These are phyloP conservation scores for Lepetodrilus schrolli DNA, from an alignment of 2,888 invertebrate genomes.

Conservation along the genomic window DNA sequence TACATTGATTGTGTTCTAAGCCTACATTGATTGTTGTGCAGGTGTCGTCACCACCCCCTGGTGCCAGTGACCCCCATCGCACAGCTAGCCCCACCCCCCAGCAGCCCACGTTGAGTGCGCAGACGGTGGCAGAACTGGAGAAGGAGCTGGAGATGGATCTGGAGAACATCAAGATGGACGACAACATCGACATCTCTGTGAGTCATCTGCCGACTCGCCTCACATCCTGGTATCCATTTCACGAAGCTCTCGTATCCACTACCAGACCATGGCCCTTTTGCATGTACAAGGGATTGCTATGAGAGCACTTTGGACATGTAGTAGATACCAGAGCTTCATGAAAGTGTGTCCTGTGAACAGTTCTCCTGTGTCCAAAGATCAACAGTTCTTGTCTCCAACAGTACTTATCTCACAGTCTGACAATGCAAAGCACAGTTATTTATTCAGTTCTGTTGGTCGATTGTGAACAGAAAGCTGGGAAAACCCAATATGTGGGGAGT, in stretches of 20 bases:
- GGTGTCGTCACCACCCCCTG: constrained; percentile 27
- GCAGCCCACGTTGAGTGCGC: not conserved
- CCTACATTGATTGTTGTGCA: too few relatives aligned
- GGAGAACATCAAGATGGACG: constrained; percentile 87
- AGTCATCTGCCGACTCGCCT: too few relatives aligned
- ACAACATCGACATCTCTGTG: constrained; percentile 85
- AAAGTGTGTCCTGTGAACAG: too few relatives aligned
- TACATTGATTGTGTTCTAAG: too few relatives aligned
- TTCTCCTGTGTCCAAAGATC: too few relatives aligned
- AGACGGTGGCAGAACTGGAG: constrained; percentile 72
- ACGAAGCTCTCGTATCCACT: not conserved
- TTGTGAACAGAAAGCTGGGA: too few relatives aligned
- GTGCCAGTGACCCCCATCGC: constrained; percentile 1
- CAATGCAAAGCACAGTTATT: too few relatives aligned
- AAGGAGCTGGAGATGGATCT: constrained; percentile 89
- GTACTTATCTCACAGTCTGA: too few relatives aligned
- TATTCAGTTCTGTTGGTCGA: too few relatives aligned
- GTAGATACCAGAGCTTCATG: too few relatives aligned
- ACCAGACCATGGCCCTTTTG: not conserved
- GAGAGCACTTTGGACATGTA: not conserved
- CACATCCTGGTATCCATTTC: not conserved
- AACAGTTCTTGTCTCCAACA: too few relatives aligned
- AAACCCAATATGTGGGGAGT: too few relatives aligned
- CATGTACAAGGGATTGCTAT: not conserved
- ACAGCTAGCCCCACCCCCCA: not conserved